These are phyloP conservation scores for Xiphydria camelus DNA, from an alignment of 2,888 invertebrate species.

Conservation along the genomic window DNA sequence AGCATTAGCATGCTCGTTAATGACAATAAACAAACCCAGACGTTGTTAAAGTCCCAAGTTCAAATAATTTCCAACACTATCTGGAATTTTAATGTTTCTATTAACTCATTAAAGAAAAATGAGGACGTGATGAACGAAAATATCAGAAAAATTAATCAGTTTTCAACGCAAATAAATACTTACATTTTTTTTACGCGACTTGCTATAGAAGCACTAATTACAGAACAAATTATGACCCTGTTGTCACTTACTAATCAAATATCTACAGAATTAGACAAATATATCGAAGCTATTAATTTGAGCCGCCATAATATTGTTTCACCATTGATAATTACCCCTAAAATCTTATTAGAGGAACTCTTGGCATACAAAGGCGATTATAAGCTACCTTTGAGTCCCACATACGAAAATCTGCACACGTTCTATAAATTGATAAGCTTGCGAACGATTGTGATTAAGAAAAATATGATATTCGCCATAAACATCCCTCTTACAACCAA, in stretches of 20 bases:
- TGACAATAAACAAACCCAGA: conserved; percentile 1
- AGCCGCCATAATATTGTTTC: conserved; percentile 21
- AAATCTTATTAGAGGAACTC: conserved; percentile 15
- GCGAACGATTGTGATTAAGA: conserved; percentile 10
- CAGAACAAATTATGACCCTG: conserved; percentile 9
- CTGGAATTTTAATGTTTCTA: background rate
- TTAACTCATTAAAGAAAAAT: background rate
- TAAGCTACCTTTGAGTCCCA: conserved; percentile 8
- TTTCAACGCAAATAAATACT: conserved; percentile 7
- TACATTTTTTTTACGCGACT: conserved; percentile 6
- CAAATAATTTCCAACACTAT: conserved; percentile 1
- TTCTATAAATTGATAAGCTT: conserved; percentile 23
- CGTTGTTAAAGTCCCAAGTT: conserved; percentile 3
- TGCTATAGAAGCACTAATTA: conserved; percentile 11
- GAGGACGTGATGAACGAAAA: conserved; percentile 12
- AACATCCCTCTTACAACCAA: conserved; percentile 6
- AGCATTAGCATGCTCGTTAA: background rate
- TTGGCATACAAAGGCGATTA: conserved; percentile 17
- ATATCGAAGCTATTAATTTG: conserved; percentile 20
- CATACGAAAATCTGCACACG: conserved; percentile 6
- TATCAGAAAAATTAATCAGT: conserved; percentile 18
- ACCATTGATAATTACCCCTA: conserved; percentile 21
- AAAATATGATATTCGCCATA: conserved; percentile 11
- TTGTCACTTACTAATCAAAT: conserved; percentile 11
- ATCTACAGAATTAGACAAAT: conserved; percentile 15